Base-by-base conservation (phyloP, 1,140 invertebrate species). In the Delia radicum region DNA sequence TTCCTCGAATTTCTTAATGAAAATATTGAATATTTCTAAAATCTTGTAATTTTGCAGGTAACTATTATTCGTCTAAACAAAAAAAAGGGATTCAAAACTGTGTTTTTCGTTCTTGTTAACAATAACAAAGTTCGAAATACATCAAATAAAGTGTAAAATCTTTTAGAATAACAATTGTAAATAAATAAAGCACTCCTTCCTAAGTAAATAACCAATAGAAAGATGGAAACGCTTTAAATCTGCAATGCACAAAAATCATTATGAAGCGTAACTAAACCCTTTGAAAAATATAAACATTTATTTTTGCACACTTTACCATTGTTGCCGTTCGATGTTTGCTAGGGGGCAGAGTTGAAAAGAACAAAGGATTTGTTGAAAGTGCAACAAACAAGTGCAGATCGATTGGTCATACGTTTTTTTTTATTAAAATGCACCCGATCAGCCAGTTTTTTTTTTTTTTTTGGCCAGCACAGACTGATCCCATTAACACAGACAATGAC, bases 241-340 rank as follows among this genome's bases (percentile, higher is more conserved):
- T 69, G 8, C 18, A 69, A 24, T 69, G 65, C 65, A 33, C 18
- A 69, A 69, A 55, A 69, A 33, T 37, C 65, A 69, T 69, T 33
- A 69, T 69, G 65, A 69, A 69, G 65, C 65, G 65, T 69, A 69
- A 69, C 65, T 69, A 69, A 69, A 69, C 65, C 65, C 65, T 69
- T 69, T 69, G 12, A 42, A 42, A 5, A 3, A 42, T 10, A 42
- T 1, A 42, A 42, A 42, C 37, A 42, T 3, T 3, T 42, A 21
- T 21, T 55, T 10, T 55, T 55, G 46, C 46, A 55, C 46, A 21
- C n/a, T 55, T 21, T 55, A 42, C 12, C 3, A 5, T 42, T 42
- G 12, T 42, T 42, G 2, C 12, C 10, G 12, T 42, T 5, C n/a
- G 37, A 12, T 42, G 3, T 42, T 8, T 42, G 37, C 15, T 42